Percentiles rank a stretch among this genome's conserved stretches.
Evolutionary conservation across 1,140 invertebrate species (phyloP).

Genomic region (Apocrypta bakeri): DNA sequence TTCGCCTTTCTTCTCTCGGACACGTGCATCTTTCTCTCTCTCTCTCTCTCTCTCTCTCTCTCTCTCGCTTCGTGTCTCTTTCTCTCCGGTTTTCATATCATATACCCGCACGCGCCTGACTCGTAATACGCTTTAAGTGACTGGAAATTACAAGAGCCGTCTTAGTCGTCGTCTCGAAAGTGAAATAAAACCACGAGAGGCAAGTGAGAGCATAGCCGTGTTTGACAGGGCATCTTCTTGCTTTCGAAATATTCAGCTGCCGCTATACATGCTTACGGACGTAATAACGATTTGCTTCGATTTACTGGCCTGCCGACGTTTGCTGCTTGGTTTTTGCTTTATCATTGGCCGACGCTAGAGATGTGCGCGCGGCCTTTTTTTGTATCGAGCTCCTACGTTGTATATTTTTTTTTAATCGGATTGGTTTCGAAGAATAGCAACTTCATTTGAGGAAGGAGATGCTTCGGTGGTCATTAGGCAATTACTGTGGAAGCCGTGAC

Average conservation of each 20-base stretch:
- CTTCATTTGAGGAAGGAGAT: not conserved
- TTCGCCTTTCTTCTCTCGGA: not conserved
- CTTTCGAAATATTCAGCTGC: conserved; percentile 25
- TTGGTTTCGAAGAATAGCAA: not conserved
- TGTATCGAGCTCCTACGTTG: not conserved
- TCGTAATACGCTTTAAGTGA: conserved; percentile 38
- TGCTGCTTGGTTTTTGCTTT: not conserved
- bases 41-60: not conserved
- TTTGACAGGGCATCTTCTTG: conserved; percentile 12
- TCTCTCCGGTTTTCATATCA: conserved; percentile 34
- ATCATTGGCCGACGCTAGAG: not conserved
- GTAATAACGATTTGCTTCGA: conserved; percentile 8
- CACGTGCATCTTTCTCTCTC: not conserved
- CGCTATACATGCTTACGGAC: not conserved
- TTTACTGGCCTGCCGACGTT: not conserved
- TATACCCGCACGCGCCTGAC: conserved; percentile 44
- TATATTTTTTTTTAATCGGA: not conserved
- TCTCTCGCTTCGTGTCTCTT: conserved; percentile 1
- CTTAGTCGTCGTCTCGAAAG: conserved; percentile 6
- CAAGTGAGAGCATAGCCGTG: not conserved
- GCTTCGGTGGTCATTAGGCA: not conserved
- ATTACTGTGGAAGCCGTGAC: not conserved
- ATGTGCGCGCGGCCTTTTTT: not conserved
- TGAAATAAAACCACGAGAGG: conserved; percentile 10
- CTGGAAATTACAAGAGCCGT: conserved; percentile 28